A percentile compares a stretch with the other conserved stretches of the same genome.
phyloP scores from a whole-genome alignment of 2,113 vertebrate species.

The Oryctolagus cuniculus region mOryCun1.1 NC_091439.1:54102001-54102500 shows the following conservation, averaged over 20 bases:
- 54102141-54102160: constrained; percentile 7
- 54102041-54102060: neutral
- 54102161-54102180: neutral
- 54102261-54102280: constrained; percentile 70
- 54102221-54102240: constrained; percentile 65
- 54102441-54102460: constrained; percentile 86
- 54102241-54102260: constrained; percentile 51
- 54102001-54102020: neutral
- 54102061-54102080: neutral
- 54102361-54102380: constrained; percentile 85
- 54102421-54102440: constrained; percentile 87
- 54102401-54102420: constrained; percentile 87
- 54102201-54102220: constrained; percentile 29
- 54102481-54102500: constrained; percentile 81
- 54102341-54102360: constrained; percentile 80
- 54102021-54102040: neutral
- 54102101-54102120: neutral
- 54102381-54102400: constrained; percentile 86
- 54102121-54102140: constrained; percentile 16
- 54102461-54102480: constrained; percentile 85
- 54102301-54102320: constrained; percentile 72
- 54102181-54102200: constrained; percentile 28
- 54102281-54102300: constrained; percentile 78
- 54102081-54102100: neutral
- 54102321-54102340: constrained; percentile 77